A percentile compares a stretch with the other conserved stretches of the same genome.
These are phyloP conservation scores for Chymomyza costata DNA, from an alignment of 1,140 invertebrate species.

Conservation along the genomic window DNA sequence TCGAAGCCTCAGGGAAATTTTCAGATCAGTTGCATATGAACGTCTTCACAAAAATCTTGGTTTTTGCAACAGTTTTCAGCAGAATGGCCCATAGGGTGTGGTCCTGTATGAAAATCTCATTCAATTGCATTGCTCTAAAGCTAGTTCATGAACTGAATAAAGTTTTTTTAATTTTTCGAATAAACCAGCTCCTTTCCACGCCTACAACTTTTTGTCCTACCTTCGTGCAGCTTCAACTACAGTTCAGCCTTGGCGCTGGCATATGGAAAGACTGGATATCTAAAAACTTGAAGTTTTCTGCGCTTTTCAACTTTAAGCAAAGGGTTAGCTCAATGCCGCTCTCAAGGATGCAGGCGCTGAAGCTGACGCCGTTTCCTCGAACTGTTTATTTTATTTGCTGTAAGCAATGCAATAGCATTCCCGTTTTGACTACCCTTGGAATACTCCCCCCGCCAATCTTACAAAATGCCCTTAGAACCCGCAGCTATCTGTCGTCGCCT, in stretches of 20 bases:
- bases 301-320: constrained; percentile 45
- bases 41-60: no score
- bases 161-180: no score
- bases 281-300: constrained; percentile 60
- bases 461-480: constrained; percentile 7
- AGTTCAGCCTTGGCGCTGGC: constrained; percentile 7
- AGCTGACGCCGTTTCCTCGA: constrained; percentile 17
- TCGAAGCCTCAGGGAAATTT: no score
- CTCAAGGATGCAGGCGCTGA: not conserved
- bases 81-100: no score
- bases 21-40: no score
- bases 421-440: not conserved
- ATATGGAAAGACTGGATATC: constrained; percentile 43
- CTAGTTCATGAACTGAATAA: no score
- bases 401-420: constrained; percentile 13
- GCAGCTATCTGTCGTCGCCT: constrained; percentile 49
- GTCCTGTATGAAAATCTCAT: no score
- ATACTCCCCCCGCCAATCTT: not conserved
- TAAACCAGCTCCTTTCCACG: no score
- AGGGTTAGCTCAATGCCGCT: not conserved
- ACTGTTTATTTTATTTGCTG: constrained; percentile 61
- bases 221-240: no score
- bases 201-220: no score
- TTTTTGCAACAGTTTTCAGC: no score
- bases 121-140: no score